Base-by-base conservation (phyloP, 2,888 invertebrate species). In the Mechanitis mazaeus region DNA sequence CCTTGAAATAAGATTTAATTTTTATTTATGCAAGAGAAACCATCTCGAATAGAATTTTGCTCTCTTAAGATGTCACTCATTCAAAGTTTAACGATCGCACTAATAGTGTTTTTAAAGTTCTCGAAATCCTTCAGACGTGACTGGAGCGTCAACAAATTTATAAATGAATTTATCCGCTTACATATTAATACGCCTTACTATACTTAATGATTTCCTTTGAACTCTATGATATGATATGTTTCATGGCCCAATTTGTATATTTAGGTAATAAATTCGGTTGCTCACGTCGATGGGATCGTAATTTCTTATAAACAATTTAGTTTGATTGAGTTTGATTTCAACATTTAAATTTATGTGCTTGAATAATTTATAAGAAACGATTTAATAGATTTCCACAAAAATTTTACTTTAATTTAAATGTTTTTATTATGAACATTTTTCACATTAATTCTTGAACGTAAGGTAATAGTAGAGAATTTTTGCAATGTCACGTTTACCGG, bases 41-140 rank as follows among this genome's bases (percentile, higher is more conserved):
- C 61, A 53, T 33, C 53, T 66, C 56, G 71, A 54, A 47, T 55
- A 31, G 60, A 74, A 69, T 20, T 64, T 80, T 73, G 81, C 75
- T 73, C 72, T 63, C 73, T 82, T 80, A 81, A 87, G 85, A 87
- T 88, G 89, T 89, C 89, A 88, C 85, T 87, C 87, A 84, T 86
- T 84, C 84, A 84, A 80, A 86, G 81, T 88, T 88, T 87, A 87
- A 88, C 84, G 87, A 87, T 86, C 84, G 80, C 83, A 83, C 83
- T 85, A 88, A 90, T 88, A 85, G 86, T 83, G 80, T 85, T 85
- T 88, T 86, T 86, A 85, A 83, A 77, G 86, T 87, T 87, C 84
- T 81, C 79, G 77, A 87, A 89, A 90, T 89, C 89, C 87, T 83
- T 81, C 77, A 83, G 80, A 88, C 89, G 89, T 89, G 89, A 86